A percentile compares a stretch with the other conserved stretches of the same genome.
Conservation (phyloP, 1,140 invertebrate species). For the Cydia splendana region DNA sequence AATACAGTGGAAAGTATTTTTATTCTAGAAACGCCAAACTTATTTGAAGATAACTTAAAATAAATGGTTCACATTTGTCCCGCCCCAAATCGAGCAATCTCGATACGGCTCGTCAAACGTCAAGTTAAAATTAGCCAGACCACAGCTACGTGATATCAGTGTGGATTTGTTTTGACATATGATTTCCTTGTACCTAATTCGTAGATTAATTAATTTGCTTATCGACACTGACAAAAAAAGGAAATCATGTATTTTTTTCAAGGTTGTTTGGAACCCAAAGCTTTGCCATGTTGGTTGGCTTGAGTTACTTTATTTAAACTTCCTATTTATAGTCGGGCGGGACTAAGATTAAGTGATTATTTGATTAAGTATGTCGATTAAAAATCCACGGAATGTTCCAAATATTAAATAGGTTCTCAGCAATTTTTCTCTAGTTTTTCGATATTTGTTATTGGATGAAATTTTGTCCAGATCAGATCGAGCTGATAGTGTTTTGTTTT, state of each 20-base stretch:
- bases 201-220: neutral
- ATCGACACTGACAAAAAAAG: neutral
- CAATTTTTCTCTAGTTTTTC: too few species aligned
- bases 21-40: conserved; percentile 11
- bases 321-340: too few species aligned
- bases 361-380: too few species aligned
- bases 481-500: conserved; percentile 23
- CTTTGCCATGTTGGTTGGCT: too few species aligned
- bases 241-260: neutral
- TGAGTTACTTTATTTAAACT: too few species aligned
- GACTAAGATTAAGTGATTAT: too few species aligned
- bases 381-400: too few species aligned
- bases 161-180: neutral
- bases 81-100: conserved; percentile 36
- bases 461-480: too few species aligned
- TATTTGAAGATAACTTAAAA: neutral
- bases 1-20: conserved; percentile 4
- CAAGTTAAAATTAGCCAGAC: conserved; percentile 43
- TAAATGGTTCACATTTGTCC: conserved; percentile 15
- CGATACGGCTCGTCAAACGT: conserved; percentile 39
- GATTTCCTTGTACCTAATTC: conserved; percentile 1
- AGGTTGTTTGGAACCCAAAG: neutral
- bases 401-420: too few species aligned
- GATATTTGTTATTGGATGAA: too few species aligned
- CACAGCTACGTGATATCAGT: conserved; percentile 13